Evolutionary conservation across 2,113 vertebrate species (phyloP), one percentile per base, ranked within the genome.

Genomic region (Epinephelus lanceolatus): DNA sequence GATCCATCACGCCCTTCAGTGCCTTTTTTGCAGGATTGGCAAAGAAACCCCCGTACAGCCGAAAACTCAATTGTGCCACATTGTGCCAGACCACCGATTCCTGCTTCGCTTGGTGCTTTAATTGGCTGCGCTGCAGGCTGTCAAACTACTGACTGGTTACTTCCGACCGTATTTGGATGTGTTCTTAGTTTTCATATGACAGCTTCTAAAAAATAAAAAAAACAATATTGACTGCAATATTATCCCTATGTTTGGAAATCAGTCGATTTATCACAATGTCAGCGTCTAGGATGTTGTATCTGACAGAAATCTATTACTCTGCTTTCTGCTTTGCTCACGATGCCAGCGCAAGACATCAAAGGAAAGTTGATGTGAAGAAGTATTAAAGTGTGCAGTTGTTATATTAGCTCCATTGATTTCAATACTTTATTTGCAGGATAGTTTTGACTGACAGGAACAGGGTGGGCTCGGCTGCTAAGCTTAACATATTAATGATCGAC

Each of bases 1-100:
- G 85, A 91, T 91, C 91, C 92, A 93, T 92, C 91, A 92, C 60
- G 55, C 91, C 88, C 90, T 83, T 91, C 89, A 73, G 87, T 75
- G 76, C 63, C 78, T 42, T 87, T 42, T 87, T 83, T 17, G 21
- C 81, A 68, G 77, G 49, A 62, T 76, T 33, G 72, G 71, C 57
- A 92, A 69, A 85, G 84, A 85, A 85, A 82, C 63, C 68, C 30
- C 78, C 6, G 71, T 69, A 55, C 17, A 84, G 87, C 83, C 86
- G 82, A 59, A 85, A 80, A 84, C 77, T 85, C 73, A 71, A 55
- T 67, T 70, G 85, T 85, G 90, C 80, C 91, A 88, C 88, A 78
- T 33, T 80, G 75, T 84, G 89, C 89, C 83, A 88, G 86, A 86
- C 86, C 91, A 87, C 21, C 61, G n/a, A 76, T 87, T 87, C 80